Conservation (phyloP, 2,888 invertebrate genomes). For the Acleris laterana region DNA sequence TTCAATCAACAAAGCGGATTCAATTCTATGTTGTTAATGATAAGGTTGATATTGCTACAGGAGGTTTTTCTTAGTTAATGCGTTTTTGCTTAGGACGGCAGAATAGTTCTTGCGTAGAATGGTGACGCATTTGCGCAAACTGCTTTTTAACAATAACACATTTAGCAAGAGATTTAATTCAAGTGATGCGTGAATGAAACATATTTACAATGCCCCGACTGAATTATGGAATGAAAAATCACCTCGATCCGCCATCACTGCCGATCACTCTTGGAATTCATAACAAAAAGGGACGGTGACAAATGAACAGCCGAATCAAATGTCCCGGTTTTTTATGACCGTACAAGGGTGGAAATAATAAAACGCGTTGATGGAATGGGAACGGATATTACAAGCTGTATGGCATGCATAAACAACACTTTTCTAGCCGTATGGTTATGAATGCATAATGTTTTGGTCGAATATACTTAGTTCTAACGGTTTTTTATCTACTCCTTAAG, state of each 20-base stretch:
- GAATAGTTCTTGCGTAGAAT: not conserved
- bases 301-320: constrained; percentile 33
- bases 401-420: too few species aligned
- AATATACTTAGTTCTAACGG: too few species aligned
- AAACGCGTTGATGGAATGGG: constrained; percentile 3
- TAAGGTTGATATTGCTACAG: too few species aligned
- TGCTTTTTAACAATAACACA: not conserved
- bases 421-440: too few species aligned
- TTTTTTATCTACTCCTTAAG: too few species aligned
- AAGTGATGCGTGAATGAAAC: constrained; percentile 6
- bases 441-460: too few species aligned
- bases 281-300: constrained; percentile 41
- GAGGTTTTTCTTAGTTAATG: too few species aligned
- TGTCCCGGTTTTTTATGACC: not conserved
- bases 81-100: too few species aligned
- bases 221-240: constrained; percentile 44
- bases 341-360: not conserved
- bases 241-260: constrained; percentile 20
- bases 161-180: constrained; percentile 1
- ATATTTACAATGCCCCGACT: constrained; percentile 27
- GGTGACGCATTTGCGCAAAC: constrained; percentile 1
- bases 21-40: too few species aligned
- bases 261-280: constrained; percentile 30
- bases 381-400: too few species aligned
- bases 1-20: too few species aligned